Evolutionary conservation across 2,797 vertebrate genomes (phyloP).

Genomic region (Tenualosa ilisha): DNA sequence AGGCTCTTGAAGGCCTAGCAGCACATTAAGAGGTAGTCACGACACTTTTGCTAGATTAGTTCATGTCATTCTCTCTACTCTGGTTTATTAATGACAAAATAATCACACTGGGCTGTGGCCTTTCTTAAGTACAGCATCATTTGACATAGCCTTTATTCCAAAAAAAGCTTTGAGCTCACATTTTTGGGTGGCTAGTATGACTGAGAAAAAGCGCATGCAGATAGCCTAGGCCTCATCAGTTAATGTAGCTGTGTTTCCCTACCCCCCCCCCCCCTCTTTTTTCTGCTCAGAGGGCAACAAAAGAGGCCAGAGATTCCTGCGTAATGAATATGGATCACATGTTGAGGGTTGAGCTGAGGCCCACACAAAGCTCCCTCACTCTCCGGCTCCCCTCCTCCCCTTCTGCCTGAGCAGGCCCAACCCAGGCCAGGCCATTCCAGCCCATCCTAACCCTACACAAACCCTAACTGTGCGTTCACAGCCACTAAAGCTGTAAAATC

Average conservation of each 20-base stretch:
- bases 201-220: neutral
- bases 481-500: too few relatives aligned
- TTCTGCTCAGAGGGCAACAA: neutral
- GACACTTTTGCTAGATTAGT: neutral
- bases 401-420: neutral
- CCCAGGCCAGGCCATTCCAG: neutral
- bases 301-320: constrained; percentile 6
- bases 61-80: too few relatives aligned
- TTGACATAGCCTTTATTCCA: neutral
- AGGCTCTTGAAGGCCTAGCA: neutral
- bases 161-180: neutral
- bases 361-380: neutral
- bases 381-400: too few relatives aligned
- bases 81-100: neutral
- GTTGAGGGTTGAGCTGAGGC: neutral
- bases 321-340: constrained; percentile 33
- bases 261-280: neutral
- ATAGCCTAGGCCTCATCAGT: neutral
- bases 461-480: too few relatives aligned
- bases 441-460: neutral
- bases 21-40: neutral
- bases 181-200: neutral
- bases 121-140: neutral
- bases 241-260: neutral
- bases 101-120: neutral